phyloP scores from a whole-genome alignment of 2,888 invertebrate species.

The Tethea ocularis region DNA sequence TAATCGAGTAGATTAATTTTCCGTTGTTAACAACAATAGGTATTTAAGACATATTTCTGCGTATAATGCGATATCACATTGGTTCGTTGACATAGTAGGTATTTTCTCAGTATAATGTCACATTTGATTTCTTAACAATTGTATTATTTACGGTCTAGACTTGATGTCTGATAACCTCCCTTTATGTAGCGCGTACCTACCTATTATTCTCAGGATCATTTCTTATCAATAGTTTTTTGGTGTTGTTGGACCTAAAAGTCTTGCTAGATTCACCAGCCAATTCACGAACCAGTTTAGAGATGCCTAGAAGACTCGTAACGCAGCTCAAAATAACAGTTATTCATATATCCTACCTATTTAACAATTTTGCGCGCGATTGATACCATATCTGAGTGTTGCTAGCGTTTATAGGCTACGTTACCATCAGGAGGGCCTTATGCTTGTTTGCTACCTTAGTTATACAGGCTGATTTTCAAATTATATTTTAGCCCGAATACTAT shows the following conservation, averaged over 20 bases:
- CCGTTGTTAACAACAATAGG: neutral
- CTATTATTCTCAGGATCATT: neutral
- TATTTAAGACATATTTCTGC: neutral
- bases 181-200: neutral
- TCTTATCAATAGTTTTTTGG: neutral
- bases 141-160: slow-evolving; percentile 12
- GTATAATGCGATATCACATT: neutral
- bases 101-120: slow-evolving; percentile 12
- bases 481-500: no score
- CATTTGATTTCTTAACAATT: slow-evolving; percentile 8
- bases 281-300: no score
- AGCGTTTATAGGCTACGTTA: no score
- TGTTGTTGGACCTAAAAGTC: neutral
- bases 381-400: no score
- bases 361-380: no score
- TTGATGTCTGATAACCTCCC: slow-evolving; percentile 14
- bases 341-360: no score
- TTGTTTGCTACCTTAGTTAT: no score
- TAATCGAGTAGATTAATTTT: neutral
- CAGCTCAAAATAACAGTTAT: no score
- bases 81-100: slow-evolving; percentile 8
- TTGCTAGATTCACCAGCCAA: neutral
- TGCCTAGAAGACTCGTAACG: no score
- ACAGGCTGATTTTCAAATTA: no score
- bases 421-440: no score